A percentile compares a stretch with the other conserved stretches of the same genome.
phyloP scores from a whole-genome alignment of 2,888 invertebrate species.

The Arrhopalites spinosus region DNA sequence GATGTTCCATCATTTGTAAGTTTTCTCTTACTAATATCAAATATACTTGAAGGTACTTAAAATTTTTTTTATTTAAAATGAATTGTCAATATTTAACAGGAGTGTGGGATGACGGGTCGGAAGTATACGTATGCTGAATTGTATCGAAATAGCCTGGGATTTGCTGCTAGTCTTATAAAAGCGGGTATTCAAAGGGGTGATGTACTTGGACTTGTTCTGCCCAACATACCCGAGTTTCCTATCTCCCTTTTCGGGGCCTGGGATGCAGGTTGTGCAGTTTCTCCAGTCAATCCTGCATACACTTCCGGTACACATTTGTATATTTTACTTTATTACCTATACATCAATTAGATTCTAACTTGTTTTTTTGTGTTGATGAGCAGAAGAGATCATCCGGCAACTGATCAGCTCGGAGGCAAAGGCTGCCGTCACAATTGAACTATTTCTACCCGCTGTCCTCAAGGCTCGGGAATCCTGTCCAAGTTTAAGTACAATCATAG shows the following conservation, averaged over 20 bases:
- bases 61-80: too few species aligned
- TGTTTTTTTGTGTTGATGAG: not conserved
- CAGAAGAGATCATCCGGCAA: slow-evolving; percentile 57
- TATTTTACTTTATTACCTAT: not conserved
- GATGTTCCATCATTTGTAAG: too few species aligned
- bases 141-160: too few species aligned
- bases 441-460: not conserved
- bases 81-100: not conserved
- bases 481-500: slow-evolving; percentile 41
- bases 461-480: not conserved
- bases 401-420: slow-evolving; percentile 52
- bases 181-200: too few species aligned
- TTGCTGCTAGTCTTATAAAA: too few species aligned
- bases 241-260: slow-evolving; percentile 41
- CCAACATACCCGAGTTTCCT: too few species aligned
- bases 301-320: slow-evolving; percentile 45
- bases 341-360: not conserved
- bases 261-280: slow-evolving; percentile 54
- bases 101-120: not conserved
- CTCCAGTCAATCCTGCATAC: slow-evolving; percentile 56
- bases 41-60: too few species aligned
- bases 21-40: too few species aligned
- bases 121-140: too few species aligned
- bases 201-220: too few species aligned
- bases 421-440: slow-evolving; percentile 51